Base-by-base conservation (phyloP, 1,140 invertebrate species). In the Drosophila ficusphila region DNA sequence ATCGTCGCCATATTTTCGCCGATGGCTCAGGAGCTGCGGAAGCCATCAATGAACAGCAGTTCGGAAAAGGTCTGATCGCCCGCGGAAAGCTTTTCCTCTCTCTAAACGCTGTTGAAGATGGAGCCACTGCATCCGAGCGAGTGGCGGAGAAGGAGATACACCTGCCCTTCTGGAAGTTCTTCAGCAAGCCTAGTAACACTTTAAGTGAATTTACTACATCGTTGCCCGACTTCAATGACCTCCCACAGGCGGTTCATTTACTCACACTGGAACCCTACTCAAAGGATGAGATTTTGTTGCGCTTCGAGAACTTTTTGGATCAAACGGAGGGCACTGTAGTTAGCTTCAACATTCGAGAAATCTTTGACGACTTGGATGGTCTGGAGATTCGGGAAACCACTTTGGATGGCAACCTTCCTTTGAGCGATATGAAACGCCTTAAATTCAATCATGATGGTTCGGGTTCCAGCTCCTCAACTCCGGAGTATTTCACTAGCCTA, bases 11-110 rank as follows among this genome's bases (percentile, higher is more conserved):
- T 23, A 83, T 98, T 0, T 93, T 94, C 58, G 98, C 99, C 88
- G 98, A 99, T 92, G 95, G 95, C 1, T 97, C 97, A 73, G 98
- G 98, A 4, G 98, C 99, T 0, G 96, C 93, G 0, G 98, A 99
- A 92, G 94, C 98, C 0, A 91, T 99, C 0, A 97, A 99, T 89
- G 98, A 99, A 92, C 94, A 93, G 3, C 97, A 94, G 0, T 94
- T 93, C 71, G 94, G 94, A 2, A 88, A 93, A 73, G 97, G 98
- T 3, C 91, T 99, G 1, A 95, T 99, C 3, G 95, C 95, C 0
- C 93, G 95, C 75, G 98, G 98, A 23, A 94, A 93, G 18, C 96
- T 97, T 92, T 94, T 94, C 62, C 60, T 90, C 0, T 68, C 96
- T 1, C 68, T 94, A 6, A 92, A 92, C 31, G 94, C 94, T 2